phyloP scores from a whole-genome alignment of 1,140 invertebrate genomes.

The Aphaenogaster ashmeadi region DNA sequence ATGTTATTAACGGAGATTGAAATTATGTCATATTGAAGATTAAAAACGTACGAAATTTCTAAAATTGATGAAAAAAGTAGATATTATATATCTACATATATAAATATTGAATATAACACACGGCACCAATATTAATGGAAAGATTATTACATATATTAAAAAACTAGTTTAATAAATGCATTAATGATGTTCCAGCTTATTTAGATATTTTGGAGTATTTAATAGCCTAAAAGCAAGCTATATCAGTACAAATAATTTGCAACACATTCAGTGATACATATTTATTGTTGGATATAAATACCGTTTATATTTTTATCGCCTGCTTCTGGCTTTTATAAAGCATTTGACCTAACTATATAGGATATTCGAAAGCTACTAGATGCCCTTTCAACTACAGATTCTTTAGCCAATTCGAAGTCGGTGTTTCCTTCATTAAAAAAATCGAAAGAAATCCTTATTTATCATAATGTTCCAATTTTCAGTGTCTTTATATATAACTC shows the following conservation, averaged over 20 bases:
- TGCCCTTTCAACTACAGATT: background rate
- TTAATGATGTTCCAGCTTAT: background rate
- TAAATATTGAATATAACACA: background rate
- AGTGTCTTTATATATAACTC: background rate
- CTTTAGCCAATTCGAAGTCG: background rate
- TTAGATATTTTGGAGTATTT: constrained; percentile 33
- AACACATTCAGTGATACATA: constrained; percentile 44
- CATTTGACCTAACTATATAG: constrained; percentile 1
- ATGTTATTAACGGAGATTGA: constrained; percentile 17
- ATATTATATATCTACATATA: constrained; percentile 36
- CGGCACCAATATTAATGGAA: background rate
- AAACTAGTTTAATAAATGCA: constrained; percentile 20
- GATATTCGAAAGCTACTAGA: background rate
- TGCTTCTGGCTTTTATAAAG: constrained; percentile 3
- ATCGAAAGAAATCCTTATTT: background rate
- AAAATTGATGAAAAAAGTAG: background rate
- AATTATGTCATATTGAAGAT: constrained; percentile 1
- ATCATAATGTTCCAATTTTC: background rate
- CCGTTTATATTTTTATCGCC: background rate
- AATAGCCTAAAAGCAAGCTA: constrained; percentile 6
- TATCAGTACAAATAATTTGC: constrained; percentile 17
- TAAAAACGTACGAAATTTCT: background rate
- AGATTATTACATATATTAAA: background rate
- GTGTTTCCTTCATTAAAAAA: background rate
- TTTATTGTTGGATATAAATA: constrained; percentile 13